Percentiles rank a stretch among this genome's conserved stretches.
Conservation (phyloP, 2,113 vertebrate species). For the Glaucidium brasilianum region DNA sequence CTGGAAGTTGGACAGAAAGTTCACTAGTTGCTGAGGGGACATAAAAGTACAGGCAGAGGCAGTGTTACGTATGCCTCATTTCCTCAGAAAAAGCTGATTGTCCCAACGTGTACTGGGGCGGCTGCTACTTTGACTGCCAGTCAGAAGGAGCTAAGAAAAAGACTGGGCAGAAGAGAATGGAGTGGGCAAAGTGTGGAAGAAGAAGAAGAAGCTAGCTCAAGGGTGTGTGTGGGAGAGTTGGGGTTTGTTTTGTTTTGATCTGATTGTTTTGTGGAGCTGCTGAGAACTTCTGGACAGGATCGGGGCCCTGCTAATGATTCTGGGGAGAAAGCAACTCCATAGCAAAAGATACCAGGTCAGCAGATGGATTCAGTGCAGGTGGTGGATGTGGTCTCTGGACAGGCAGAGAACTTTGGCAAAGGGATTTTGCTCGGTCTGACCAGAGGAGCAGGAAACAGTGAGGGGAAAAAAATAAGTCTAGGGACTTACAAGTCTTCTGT, state of each 20-base stretch:
- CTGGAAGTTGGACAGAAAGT: not conserved
- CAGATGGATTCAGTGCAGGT: not conserved
- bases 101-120: not conserved
- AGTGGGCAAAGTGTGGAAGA: not conserved
- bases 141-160: not conserved
- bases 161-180: not conserved
- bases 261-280: not conserved
- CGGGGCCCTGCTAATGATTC: not conserved
- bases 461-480: not conserved
- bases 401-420: not conserved
- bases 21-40: not conserved
- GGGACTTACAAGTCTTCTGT: not conserved
- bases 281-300: not conserved
- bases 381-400: not conserved
- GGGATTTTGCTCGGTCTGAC: not conserved
- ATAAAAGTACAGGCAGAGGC: not conserved
- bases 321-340: not conserved
- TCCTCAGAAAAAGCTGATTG: slow-evolving; percentile 19
- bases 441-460: not conserved
- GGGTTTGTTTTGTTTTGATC: not conserved
- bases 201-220: not conserved
- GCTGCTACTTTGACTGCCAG: not conserved
- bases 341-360: not conserved
- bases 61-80: not conserved
- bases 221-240: not conserved